Conservation (phyloP, 1,140 invertebrate genomes). For the Mizuhopecten yessoensis region DNA sequence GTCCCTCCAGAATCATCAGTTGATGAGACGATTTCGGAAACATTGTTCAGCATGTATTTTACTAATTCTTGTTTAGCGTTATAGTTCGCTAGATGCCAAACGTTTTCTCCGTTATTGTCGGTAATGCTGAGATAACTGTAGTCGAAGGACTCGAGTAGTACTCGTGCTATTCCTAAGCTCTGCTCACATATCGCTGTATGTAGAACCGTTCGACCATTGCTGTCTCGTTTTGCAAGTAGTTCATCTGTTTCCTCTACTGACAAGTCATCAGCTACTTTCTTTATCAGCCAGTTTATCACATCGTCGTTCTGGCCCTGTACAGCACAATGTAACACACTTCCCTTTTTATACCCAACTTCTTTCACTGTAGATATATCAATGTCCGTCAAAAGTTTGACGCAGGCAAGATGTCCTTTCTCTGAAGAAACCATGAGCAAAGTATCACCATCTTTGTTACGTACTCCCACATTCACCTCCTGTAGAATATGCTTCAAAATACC, state of each 20-base stretch:
- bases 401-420: background rate
- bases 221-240: background rate
- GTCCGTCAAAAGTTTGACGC: background rate
- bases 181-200: background rate
- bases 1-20: background rate
- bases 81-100: conserved; percentile 9
- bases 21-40: background rate
- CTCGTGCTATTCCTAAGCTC: background rate
- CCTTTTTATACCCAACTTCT: background rate
- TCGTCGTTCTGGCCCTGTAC: background rate
- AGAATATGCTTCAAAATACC: background rate
- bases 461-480: background rate
- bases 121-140: background rate
- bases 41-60: conserved; percentile 32
- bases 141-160: background rate
- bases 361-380: background rate
- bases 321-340: background rate
- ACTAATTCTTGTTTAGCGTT: background rate
- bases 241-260: background rate
- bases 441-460: background rate
- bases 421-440: background rate
- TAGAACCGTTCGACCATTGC: conserved; percentile 23
- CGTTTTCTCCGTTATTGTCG: conserved; percentile 9
- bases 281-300: background rate
- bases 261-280: conserved; percentile 6